Conservation (phyloP, 2,113 vertebrate species). For the Limanda limanda region DNA sequence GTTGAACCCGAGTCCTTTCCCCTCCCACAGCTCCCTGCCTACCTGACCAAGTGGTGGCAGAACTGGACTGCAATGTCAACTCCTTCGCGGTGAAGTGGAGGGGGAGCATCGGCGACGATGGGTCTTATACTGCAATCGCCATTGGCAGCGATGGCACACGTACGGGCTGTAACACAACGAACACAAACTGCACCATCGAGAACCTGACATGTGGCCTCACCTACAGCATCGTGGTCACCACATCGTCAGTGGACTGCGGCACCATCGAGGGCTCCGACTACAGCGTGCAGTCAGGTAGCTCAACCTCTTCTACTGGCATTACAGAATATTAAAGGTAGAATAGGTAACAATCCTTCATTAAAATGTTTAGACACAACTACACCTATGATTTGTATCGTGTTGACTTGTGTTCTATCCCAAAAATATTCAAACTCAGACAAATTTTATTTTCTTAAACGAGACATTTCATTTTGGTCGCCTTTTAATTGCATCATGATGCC, state of each 20-base stretch:
- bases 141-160: conserved; percentile 66
- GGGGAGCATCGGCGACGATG: neutral
- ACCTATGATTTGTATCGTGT: too few relatives aligned
- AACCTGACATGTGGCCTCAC: conserved; percentile 75
- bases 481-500: too few relatives aligned
- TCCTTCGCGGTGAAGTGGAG: conserved; percentile 78
- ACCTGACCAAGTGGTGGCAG: conserved; percentile 68
- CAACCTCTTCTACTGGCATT: neutral
- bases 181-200: conserved; percentile 73
- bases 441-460: too few relatives aligned
- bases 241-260: conserved; percentile 59
- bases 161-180: conserved; percentile 57
- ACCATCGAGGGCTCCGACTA: conserved; percentile 75
- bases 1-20: neutral
- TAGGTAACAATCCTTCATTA: too few relatives aligned
- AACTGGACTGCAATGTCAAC: conserved; percentile 73
- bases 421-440: too few relatives aligned
- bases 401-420: too few relatives aligned
- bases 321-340: neutral
- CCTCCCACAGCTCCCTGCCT: conserved; percentile 78
- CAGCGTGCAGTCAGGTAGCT: conserved; percentile 77
- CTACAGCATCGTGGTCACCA: conserved; percentile 79
- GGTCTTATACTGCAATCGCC: conserved; percentile 74
- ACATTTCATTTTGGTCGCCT: too few relatives aligned
- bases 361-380: too few relatives aligned